Evolutionary conservation across 1,140 invertebrate genomes (phyloP).

Genomic region (Dendroctonus ponderosae): DNA sequence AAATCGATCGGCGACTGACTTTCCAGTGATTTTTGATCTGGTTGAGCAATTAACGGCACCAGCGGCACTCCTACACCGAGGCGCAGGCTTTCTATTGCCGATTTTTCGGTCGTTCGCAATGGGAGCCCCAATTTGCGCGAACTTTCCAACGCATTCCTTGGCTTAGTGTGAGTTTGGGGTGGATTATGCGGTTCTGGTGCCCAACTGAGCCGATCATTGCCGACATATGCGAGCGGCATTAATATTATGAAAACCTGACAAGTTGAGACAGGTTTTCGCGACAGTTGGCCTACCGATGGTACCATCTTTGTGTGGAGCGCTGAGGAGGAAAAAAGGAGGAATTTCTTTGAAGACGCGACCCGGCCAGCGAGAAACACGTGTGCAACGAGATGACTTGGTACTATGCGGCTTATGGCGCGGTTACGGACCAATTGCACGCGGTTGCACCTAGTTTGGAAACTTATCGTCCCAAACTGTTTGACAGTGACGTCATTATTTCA

Average conservation of each 20-base stretch:
- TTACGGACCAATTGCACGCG: slow-evolving; percentile 7
- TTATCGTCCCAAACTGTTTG: too few relatives aligned
- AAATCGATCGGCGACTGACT: slow-evolving; percentile 16
- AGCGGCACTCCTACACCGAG: slow-evolving; percentile 22
- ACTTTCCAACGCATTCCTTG: too few relatives aligned
- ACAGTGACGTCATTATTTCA: too few relatives aligned
- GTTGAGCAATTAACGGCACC: slow-evolving; percentile 29
- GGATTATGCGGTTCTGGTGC: too few relatives aligned
- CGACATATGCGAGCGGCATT: too few relatives aligned
- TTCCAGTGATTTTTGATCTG: slow-evolving; percentile 33
- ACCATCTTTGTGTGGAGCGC: neutral
- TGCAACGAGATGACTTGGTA: slow-evolving; percentile 20
- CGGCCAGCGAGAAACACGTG: slow-evolving; percentile 13
- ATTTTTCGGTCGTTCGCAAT: neutral
- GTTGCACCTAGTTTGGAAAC: too few relatives aligned
- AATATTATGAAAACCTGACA: too few relatives aligned
- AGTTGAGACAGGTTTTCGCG: neutral
- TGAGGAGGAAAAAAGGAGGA: slow-evolving; percentile 1
- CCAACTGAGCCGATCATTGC: too few relatives aligned
- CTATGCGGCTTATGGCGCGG: slow-evolving; percentile 4
- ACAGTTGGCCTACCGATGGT: slow-evolving; percentile 5
- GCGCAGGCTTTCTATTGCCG: slow-evolving; percentile 25
- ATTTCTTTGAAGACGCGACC: slow-evolving; percentile 14
- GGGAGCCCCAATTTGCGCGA: too few relatives aligned
- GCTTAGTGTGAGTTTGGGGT: too few relatives aligned